Evolutionary conservation across 92 coral and sea anemone species (phyloP).

Genomic region (Heliopora coerulea): DNA sequence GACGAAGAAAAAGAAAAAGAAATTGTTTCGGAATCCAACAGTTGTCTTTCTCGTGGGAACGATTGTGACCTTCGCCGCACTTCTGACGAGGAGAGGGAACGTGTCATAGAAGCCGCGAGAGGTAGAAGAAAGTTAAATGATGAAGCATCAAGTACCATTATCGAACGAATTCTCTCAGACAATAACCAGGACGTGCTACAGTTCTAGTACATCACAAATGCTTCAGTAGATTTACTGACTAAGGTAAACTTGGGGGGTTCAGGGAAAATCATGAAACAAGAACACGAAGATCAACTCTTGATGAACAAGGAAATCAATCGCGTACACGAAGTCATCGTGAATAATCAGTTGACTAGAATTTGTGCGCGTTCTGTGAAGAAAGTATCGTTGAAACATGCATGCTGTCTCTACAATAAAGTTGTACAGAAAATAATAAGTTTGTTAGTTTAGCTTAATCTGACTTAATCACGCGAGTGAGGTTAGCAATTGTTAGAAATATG

Average conservation of each 20-base stretch:
- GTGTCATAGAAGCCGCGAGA: background rate
- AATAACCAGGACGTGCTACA: background rate
- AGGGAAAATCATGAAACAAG: too few relatives aligned
- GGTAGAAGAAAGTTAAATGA: background rate
- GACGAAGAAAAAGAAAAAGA: too few relatives aligned
- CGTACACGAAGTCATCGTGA: conserved; percentile 1
- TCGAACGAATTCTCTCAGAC: background rate
- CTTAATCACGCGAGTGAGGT: too few relatives aligned
- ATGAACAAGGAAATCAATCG: background rate
- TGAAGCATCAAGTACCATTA: background rate
- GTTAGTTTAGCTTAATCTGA: conserved; percentile 1
- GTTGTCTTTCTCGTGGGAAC: background rate
- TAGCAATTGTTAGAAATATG: conserved; percentile 1
- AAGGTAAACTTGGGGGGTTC: background rate
- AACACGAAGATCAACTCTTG: background rate
- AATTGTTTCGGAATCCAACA: background rate
- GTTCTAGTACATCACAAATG: background rate
- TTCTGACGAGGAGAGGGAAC: background rate
- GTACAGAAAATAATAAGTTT: background rate
- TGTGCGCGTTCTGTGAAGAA: conserved; percentile 7
- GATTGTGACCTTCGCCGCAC: background rate
- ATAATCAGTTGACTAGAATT: background rate
- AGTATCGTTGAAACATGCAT: background rate
- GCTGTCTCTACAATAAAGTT: background rate
- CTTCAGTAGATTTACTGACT: background rate